Base-by-base conservation (phyloP, 1,140 invertebrate genomes). In the Drosophila leontia region DNA sequence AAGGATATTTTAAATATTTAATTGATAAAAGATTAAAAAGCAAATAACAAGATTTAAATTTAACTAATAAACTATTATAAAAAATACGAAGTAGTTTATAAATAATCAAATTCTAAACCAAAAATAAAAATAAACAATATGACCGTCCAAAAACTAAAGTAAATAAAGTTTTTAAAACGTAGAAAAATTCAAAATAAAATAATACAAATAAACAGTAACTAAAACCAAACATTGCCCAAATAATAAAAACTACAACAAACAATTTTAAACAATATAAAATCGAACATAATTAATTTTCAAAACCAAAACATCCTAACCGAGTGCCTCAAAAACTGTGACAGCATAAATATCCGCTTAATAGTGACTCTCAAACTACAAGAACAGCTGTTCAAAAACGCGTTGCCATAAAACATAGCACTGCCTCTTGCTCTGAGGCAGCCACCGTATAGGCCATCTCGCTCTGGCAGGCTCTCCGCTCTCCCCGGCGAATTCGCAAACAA, bases 401-500 rank as follows among this genome's bases (percentile, higher is more conserved):
- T 86, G 82, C 82, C 83, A 86, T 86, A 86, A 86, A 86, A 81
- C 35, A 60, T 47, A 39, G 39, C 13, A n/a, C 19, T 17, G 62
- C 62, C 62, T 65, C 63, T 65, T 57, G 32, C 41, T 69, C 65
- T 48, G 32, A 26, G 45, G 45, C 42, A 29, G 50, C 58, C 44
- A 48, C 39, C 29, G 39, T 6, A 37, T 32, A 51, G 29, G 32
- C 69, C 19, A 42, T 72, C 69, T 41, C 53, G 37, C 45, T 72
- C 68, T 41, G 50, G 15, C 63, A 35, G 45, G 26, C 44, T 58
- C 19, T n/a, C 44, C 51, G 45, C 59, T 63, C 61, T 86, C 83
- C 17, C 47, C 85, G 85, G 85, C 85, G 86, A 91, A 88, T 78
- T 78, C 76, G 48, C 51, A 55, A 75, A 87, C 79, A 85, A 87